phyloP scores from a whole-genome alignment of 2,797 vertebrate genomes.

The Naso thynnoides region DNA sequence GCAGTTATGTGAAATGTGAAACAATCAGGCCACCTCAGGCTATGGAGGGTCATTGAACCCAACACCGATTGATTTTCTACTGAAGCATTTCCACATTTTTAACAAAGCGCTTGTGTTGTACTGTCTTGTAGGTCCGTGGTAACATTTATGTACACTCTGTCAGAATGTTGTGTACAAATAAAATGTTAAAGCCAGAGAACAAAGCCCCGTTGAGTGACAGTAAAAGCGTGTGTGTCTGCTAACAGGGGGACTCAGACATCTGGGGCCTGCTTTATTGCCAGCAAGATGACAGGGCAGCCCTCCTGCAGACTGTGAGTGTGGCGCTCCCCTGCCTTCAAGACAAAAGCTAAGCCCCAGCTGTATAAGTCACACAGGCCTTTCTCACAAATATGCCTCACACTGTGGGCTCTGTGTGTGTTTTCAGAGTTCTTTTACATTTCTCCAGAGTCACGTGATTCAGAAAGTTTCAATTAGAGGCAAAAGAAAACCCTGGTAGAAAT shows the following conservation, averaged over 20 bases:
- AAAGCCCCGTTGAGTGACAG: conserved; percentile 63
- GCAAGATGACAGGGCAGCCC: conserved; percentile 57
- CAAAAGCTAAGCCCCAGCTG: conserved; percentile 57
- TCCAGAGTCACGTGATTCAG: conserved; percentile 20
- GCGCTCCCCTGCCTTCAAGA: conserved; percentile 43
- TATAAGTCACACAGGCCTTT: conserved; percentile 38
- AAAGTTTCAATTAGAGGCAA: not conserved
- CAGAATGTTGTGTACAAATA: conserved; percentile 33
- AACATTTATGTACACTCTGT: conserved; percentile 1
- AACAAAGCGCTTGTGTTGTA: not conserved
- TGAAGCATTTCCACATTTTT: not conserved
- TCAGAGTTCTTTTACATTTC: not conserved
- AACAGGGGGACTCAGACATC: conserved; percentile 60
- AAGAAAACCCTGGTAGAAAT: too few species aligned
- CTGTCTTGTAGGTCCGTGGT: not conserved
- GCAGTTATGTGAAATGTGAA: not conserved
- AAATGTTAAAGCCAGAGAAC: conserved; percentile 51
- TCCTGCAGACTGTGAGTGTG: conserved; percentile 51
- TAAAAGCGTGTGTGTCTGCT: conserved; percentile 45
- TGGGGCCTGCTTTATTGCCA: conserved; percentile 64
- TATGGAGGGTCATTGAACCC: not conserved
- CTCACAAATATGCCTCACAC: conserved; percentile 11
- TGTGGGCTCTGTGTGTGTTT: conserved; percentile 37
- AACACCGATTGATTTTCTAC: not conserved
- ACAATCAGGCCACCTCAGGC: not conserved